Evolutionary conservation across 2,888 invertebrate genomes (phyloP), one percentile per base, ranked within the genome.

Genomic region (Ctena decussata): DNA sequence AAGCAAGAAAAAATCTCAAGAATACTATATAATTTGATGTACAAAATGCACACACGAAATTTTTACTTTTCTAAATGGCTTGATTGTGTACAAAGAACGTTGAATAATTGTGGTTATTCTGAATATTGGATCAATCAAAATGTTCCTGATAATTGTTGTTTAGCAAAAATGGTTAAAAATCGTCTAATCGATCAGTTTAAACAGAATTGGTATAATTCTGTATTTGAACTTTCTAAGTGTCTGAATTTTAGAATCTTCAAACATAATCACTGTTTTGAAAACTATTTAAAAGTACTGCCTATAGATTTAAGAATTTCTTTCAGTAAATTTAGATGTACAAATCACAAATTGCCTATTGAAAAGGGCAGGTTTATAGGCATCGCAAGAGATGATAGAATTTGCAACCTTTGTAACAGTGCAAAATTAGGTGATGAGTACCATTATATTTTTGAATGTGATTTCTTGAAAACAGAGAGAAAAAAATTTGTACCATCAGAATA

Each of bases 291-390:
- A 15, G 32, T 12, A 35, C 21, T 65, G 35, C 35, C 65, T 35
- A 65, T 18, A 35, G 65, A 65, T 65, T 65, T 65, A 65, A 65
- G 65, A 65, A 65, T 65, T 65, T 2, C 65, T 65, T 65, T 2
- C 65, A 35, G 21, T 3, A 65, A 65, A 35, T 65, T 65, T 65
- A 65, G 65, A 65, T 65, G 65, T 65, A 3, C 35, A 3, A 65
- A 65, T 65, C 65, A 65, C 18, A 65, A 35, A 35, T 35, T 65
- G 35, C 65, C 65, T 27, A 65, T 65, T 65, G 32, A 65, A 35
- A 65, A 35, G 15, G 65, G 65, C 5, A 32, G 65, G 12, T 65
- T 65, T 65, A 5, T 32, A 24, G 65, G 35, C 21, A 65, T 65
- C 18, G 65, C 35, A 35, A 65, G 65, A 21, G 35, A 65, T 35